Percentiles rank a stretch among this genome's conserved stretches.
Conservation (phyloP, 2,113 vertebrate species). For the Plotosus lineatus region DNA sequence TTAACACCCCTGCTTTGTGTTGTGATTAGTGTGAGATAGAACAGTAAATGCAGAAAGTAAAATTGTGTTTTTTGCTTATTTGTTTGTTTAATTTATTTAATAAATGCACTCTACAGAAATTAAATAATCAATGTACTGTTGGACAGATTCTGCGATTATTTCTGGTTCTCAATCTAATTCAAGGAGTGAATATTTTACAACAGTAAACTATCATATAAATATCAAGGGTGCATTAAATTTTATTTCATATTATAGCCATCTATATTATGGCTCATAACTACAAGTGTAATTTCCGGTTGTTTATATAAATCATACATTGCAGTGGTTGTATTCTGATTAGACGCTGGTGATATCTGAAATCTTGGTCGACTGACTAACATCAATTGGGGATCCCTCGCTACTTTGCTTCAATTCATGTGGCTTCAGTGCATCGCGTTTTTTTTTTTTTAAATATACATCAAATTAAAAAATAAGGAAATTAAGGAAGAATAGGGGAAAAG, state of each 20-base stretch:
- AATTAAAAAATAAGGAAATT: too few species aligned
- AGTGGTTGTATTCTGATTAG: background rate
- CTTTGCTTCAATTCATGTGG: too few species aligned
- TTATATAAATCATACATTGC: background rate
- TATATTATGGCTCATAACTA: background rate
- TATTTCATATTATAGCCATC: background rate
- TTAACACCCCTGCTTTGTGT: too few species aligned
- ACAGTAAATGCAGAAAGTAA: background rate
- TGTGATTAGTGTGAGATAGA: background rate
- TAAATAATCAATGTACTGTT: background rate
- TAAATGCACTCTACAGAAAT: background rate
- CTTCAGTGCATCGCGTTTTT: too few species aligned
- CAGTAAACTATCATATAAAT: background rate
- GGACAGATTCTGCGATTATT: background rate
- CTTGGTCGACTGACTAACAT: background rate
- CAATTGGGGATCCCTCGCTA: too few species aligned
- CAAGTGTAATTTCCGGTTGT: background rate
- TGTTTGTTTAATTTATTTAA: background rate
- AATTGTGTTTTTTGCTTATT: too few species aligned
- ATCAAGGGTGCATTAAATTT: background rate
- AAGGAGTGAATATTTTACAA: background rate
- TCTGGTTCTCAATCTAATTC: background rate
- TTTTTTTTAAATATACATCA: too few species aligned
- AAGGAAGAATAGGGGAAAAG: too few species aligned
- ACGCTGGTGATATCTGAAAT: background rate